Base-by-base conservation (phyloP, 2,888 invertebrate genomes). In the Caenorhabditis sinica region DNA sequence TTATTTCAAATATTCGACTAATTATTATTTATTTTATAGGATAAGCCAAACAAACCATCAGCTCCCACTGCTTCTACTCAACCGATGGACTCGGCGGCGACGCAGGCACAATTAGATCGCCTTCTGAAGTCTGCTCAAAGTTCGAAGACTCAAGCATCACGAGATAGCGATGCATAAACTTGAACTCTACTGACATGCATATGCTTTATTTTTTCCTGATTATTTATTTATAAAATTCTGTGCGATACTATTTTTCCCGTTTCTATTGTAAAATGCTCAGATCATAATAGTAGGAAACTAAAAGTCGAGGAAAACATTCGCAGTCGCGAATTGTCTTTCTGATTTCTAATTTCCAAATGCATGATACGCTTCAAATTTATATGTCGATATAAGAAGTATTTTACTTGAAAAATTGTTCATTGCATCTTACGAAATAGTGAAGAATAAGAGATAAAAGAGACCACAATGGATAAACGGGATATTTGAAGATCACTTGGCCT, bases 31-130 rank as follows among this genome's bases (percentile, higher is more conserved):
- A 40, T 11, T 33, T n/a, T 72, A n/a, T 23, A 73, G 82, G 87
- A 87, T 28, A 87, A 87, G 45, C 87, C 87, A 20, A 72, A 40
- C 8, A 82, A 80, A 40, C 60, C 65, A 9, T 71, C 13, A 28
- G 49, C 69, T n/a, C 77, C 83, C n/a, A 45, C 77, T 15, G 63
- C 63, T 30, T 51, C 81, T 2, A 28, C 49, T 6, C 69, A 76
- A 8, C 56, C 81, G 25, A 60, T 63, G 25, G 84, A 84, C 33
- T 66, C 84, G 17, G 80, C 86, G 20, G 82, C 69, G 3, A 69
- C 69, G 1, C 69, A 69, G 20, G 69, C 82, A 8, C 83, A 85
- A 60, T 75, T 88, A 9, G 88, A 88, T 49, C 83, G 88, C 33
- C 71, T 88, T 75, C 65, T 86, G 30, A 86, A 86, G 53, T 77